Percentiles rank a stretch among this genome's conserved stretches.
Evolutionary conservation across 2,888 invertebrate species (phyloP).

Genomic region (Bembecia ichneumoniformis): DNA sequence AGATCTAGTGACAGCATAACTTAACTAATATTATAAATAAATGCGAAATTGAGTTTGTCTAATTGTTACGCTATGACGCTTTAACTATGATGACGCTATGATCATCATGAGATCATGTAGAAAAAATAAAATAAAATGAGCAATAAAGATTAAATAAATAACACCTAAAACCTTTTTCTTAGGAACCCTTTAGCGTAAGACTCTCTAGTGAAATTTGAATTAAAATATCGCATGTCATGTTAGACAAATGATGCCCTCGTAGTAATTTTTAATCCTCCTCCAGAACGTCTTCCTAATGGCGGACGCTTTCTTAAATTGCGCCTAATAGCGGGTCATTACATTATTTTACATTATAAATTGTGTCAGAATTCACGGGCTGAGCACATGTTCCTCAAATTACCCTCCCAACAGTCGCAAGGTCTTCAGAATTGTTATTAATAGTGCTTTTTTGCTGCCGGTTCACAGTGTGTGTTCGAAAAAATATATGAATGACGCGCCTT

Average conservation of each 20-base stretch:
- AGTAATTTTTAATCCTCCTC: not conserved
- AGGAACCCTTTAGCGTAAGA: no score
- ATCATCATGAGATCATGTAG: no score
- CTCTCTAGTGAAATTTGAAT: no score
- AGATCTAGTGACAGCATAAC: no score
- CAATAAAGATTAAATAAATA: no score
- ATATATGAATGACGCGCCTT: slow-evolving; percentile 1
- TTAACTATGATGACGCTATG: no score
- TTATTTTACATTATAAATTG: slow-evolving; percentile 28
- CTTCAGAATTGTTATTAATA: slow-evolving; percentile 5
- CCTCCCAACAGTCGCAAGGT: slow-evolving; percentile 10
- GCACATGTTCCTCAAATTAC: slow-evolving; percentile 29
- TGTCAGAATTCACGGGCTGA: slow-evolving; percentile 24
- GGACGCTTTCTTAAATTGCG: slow-evolving; percentile 38
- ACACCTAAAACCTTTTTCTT: no score
- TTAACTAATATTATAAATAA: no score
- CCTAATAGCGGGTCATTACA: slow-evolving; percentile 37
- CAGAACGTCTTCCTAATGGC: slow-evolving; percentile 12
- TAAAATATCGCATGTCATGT: no score
- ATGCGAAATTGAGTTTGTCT: no score
- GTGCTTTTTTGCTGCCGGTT: slow-evolving; percentile 2
- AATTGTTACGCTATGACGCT: no score
- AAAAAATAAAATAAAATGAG: no score
- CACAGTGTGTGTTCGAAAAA: not conserved
- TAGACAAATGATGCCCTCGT: not conserved